Evolutionary conservation across 2,888 invertebrate species (phyloP).

Genomic region (Mylabris sibirica): DNA sequence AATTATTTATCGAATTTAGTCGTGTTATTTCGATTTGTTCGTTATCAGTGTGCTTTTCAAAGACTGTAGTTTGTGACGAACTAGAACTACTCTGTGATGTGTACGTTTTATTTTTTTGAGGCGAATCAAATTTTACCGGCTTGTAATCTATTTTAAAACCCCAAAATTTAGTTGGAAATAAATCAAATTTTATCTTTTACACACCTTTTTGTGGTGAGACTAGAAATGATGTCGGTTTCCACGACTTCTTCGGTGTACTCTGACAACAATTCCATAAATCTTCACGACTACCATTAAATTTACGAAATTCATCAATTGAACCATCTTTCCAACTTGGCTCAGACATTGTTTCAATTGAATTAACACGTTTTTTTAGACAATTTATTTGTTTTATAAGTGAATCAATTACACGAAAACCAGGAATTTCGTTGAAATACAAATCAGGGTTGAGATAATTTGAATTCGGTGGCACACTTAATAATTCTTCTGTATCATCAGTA

Average conservation of each 20-base stretch:
- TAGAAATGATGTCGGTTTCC: conserved; percentile 53
- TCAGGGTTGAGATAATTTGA: conserved; percentile 71
- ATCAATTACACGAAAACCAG: conserved; percentile 64
- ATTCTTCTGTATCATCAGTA: conserved; percentile 83
- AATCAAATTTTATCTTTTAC: conserved; percentile 11
- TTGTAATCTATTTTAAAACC: not conserved
- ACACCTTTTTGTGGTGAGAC: conserved; percentile 48
- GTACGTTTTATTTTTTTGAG: conserved; percentile 3
- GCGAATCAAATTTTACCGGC: not conserved
- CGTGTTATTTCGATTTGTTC: conserved; percentile 6
- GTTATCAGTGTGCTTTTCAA: conserved; percentile 33
- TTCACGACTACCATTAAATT: conserved; percentile 50
- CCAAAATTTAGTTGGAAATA: not conserved
- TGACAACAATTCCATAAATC: conserved; percentile 49
- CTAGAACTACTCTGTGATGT: conserved; percentile 45
- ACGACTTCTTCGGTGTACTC: conserved; percentile 59
- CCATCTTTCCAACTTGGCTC: conserved; percentile 47
- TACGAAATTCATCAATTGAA: conserved; percentile 46
- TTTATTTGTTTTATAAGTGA: conserved; percentile 71
- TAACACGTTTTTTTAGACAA: conserved; percentile 64
- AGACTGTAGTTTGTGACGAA: conserved; percentile 48
- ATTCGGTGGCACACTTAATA: conserved; percentile 81
- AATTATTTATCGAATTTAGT: conserved; percentile 17
- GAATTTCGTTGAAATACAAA: conserved; percentile 48
- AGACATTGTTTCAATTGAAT: conserved; percentile 61